phyloP scores from a whole-genome alignment of 1,140 invertebrate species.

The Tetramorium simillimum region DNA sequence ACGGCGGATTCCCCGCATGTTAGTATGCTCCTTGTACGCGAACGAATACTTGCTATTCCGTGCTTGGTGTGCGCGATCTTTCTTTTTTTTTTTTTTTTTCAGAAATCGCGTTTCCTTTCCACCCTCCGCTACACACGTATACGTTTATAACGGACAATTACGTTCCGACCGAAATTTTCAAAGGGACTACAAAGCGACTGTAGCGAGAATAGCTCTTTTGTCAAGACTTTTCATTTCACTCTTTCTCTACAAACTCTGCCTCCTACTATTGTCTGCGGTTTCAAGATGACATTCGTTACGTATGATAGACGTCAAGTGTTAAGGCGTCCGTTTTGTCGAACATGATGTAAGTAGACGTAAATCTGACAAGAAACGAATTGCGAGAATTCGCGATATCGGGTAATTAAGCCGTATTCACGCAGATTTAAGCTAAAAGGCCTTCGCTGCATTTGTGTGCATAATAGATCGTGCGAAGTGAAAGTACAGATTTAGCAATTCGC shows the following conservation, averaged over 20 bases:
- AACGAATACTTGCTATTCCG: conserved; percentile 25
- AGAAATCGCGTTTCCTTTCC: conserved; percentile 23
- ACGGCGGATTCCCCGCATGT: background rate
- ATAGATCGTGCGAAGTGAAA: conserved; percentile 66
- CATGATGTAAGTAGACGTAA: background rate
- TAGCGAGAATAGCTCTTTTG: background rate
- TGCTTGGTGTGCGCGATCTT: conserved; percentile 10
- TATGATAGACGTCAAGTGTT: conserved; percentile 15
- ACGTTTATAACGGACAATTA: background rate
- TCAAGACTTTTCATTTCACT: conserved; percentile 35
- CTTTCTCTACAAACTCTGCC: background rate
- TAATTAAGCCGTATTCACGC: conserved; percentile 31
- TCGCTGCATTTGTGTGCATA: conserved; percentile 17
- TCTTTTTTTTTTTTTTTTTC: too few species aligned
- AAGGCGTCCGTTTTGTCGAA: conserved; percentile 1
- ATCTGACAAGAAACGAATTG: background rate
- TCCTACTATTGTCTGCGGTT: background rate
- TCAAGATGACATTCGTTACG: conserved; percentile 23
- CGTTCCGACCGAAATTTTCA: conserved; percentile 20
- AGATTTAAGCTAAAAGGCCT: conserved; percentile 22
- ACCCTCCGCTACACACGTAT: too few species aligned
- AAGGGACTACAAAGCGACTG: conserved; percentile 9
- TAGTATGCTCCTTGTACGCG: background rate
- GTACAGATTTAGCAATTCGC: conserved; percentile 72
- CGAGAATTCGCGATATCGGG: conserved; percentile 29